These are phyloP conservation scores for Holothuria leucospilota DNA, from an alignment of 53 echinoderm and acorn worm genomes.

Conservation along the genomic window DNA sequence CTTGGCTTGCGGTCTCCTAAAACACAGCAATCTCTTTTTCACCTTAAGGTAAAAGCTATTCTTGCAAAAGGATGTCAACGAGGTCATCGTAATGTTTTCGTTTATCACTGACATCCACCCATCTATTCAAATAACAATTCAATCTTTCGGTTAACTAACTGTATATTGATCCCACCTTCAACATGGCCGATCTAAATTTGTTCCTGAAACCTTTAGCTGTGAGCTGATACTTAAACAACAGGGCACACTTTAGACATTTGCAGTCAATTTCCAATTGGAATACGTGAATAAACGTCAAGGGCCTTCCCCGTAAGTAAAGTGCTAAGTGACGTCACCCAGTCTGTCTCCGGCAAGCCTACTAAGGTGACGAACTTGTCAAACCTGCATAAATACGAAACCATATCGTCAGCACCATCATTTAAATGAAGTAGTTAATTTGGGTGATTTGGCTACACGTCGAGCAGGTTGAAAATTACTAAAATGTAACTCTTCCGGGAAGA, in stretches of 20 bases:
- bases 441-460: no score
- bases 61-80: conserved; percentile 28
- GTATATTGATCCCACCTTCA: conserved; percentile 25
- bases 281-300: conserved; percentile 8
- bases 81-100: conserved; percentile 22
- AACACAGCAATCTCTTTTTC: conserved; percentile 22
- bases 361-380: no score
- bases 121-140: conserved; percentile 29
- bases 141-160: conserved; percentile 25
- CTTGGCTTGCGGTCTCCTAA: conserved; percentile 29
- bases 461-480: no score
- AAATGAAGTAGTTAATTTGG: no score
- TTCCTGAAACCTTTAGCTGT: no score
- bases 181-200: conserved; percentile 26
- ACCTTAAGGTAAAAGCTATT: conserved; percentile 33
- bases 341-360: no score
- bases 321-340: no score
- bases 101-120: conserved; percentile 31
- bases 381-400: no score
- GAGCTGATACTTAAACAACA: no score
- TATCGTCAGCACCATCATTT: no score
- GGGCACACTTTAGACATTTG: conserved; percentile 11
- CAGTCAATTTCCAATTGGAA: background rate
- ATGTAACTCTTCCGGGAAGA: no score
- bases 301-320: no score